A percentile compares a stretch with the other conserved stretches of the same genome.
These are phyloP conservation scores for Trachymyrmex cornetzi DNA, from an alignment of 1,140 invertebrate species.

Conservation along the genomic window DNA sequence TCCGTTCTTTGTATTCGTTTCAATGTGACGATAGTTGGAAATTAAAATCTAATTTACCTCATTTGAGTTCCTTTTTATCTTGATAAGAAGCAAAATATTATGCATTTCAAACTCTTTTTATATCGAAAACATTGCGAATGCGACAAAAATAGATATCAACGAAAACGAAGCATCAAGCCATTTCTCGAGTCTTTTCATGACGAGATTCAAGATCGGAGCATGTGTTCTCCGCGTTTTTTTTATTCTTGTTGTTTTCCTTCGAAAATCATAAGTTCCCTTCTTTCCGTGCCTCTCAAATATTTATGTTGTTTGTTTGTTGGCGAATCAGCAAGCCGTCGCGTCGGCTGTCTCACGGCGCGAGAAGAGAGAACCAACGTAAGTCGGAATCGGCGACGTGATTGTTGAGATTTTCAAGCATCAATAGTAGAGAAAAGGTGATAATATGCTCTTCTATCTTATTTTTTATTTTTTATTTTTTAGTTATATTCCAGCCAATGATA, in stretches of 20 bases:
- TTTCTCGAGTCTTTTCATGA: neutral
- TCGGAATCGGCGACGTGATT: neutral
- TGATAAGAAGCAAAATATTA: neutral
- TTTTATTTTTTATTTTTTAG: too few species aligned
- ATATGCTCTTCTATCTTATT: too few species aligned
- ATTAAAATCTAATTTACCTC: constrained; percentile 30
- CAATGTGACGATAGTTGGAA: neutral
- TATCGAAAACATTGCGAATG: neutral
- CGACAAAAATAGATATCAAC: neutral
- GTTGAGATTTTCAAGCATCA: constrained; percentile 5
- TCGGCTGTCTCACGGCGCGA: neutral
- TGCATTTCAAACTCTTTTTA: neutral
- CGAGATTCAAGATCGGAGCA: neutral
- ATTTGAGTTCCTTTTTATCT: neutral
- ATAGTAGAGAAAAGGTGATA: neutral
- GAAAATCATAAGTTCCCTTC: constrained; percentile 8
- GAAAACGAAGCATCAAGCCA: neutral
- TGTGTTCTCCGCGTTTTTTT: neutral
- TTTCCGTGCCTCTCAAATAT: constrained; percentile 16
- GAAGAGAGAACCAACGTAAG: neutral
- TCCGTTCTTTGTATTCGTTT: neutral
- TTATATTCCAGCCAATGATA: too few species aligned
- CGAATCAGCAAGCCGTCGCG: constrained; percentile 11
- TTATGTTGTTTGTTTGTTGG: constrained; percentile 31
- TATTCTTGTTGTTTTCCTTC: neutral